Base-by-base conservation (phyloP, 1,140 invertebrate genomes). In the Streblospio benedicti region DNA sequence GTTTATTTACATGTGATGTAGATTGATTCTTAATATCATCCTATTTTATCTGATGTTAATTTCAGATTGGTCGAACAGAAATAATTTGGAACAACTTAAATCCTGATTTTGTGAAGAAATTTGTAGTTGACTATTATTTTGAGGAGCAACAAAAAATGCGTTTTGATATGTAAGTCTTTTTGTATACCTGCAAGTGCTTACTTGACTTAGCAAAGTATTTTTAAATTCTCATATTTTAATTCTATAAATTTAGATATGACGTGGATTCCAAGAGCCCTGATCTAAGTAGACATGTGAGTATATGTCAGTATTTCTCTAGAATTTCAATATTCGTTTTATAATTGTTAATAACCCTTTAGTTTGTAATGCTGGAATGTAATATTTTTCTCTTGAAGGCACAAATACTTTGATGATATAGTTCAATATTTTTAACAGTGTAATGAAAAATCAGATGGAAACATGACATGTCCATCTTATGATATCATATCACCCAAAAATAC, bases 111-210 rank as follows among this genome's bases (percentile, higher is more conserved):
- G 75, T 75, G 12, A 80, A 76, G 55, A 81, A 81, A 64, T 79
- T 83, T 65, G 63, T 71, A 3, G 60, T 83, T 4, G 73, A 81
- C 35, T 83, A 82, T 66, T 77, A 71, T 58, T 84, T 84, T 75
- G 83, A 84, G 69, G 80, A 81, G 61, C 67, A 65, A 57, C 79
- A 81, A 61, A 67, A 69, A 44, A 63, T 81, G 2, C 74, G 71
- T 54, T 80, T 81, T 71, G 71, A 76, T 68, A 53, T 81, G 78
- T 81, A 67, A 71, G 72, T 9, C 44, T 9, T 20, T 47, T 6
- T 47, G 20, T 14, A n/a, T n/a, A n/a, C n/a, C n/a, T n/a, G n/a
- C n/a, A n/a, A n/a, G n/a, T 6, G 55, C 23, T n/a, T n/a, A n/a
- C n/a, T n/a, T n/a, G n/a, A n/a, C n/a, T n/a, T n/a, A n/a, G n/a